Conservation (phyloP, 2,113 vertebrate genomes). For the Carollia perspicillata region DNA sequence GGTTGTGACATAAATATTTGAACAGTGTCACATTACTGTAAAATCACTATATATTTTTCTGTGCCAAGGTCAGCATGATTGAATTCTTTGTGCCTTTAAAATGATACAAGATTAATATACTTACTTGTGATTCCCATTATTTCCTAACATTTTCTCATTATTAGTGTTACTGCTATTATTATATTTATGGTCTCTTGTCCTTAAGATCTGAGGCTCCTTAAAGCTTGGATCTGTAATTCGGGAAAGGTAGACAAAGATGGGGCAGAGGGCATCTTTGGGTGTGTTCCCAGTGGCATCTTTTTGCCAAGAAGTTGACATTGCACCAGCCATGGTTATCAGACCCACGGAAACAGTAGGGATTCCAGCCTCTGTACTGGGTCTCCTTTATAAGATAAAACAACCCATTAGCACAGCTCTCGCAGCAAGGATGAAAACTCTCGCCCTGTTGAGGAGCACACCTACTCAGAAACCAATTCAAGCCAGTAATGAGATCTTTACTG, state of each 20-base stretch:
- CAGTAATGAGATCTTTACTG: constrained; percentile 5
- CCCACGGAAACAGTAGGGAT: constrained; percentile 8
- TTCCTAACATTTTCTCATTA: not conserved
- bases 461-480: not conserved
- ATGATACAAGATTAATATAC: not conserved
- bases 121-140: not conserved
- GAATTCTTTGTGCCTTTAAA: constrained; percentile 19
- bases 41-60: constrained; percentile 34
- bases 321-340: constrained; percentile 52
- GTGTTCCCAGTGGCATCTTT: constrained; percentile 16
- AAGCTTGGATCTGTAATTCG: not conserved
- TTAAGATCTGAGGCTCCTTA: not conserved
- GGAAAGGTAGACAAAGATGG: not conserved
- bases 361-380: not conserved
- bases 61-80: constrained; percentile 12
- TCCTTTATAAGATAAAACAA: not conserved
- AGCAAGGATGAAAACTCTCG: not conserved
- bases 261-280: not conserved
- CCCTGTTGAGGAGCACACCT: not conserved
- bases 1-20: constrained; percentile 26
- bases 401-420: not conserved
- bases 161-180: not conserved
- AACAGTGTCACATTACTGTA: not conserved
- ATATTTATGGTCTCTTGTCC: not conserved
- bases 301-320: constrained; percentile 25